A percentile compares a stretch with the other conserved stretches of the same genome.
phyloP scores from a whole-genome alignment of 2,888 invertebrate genomes.

The Prosapia bicincta region DNA sequence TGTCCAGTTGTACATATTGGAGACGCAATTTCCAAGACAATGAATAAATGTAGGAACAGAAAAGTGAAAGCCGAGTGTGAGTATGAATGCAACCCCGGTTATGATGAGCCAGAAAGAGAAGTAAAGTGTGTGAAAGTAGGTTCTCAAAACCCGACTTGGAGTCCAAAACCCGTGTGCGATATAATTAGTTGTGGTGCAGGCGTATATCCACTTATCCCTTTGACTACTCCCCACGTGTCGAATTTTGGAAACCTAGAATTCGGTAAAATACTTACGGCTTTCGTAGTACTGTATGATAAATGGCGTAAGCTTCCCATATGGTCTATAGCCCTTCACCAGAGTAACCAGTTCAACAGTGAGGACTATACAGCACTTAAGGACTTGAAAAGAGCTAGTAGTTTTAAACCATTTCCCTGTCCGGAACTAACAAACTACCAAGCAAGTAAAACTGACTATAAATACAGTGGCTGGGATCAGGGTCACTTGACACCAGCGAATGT shows the following conservation, averaged over 20 bases:
- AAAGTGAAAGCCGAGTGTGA: constrained; percentile 13
- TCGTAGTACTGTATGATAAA: constrained; percentile 27
- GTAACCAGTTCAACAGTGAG: constrained; percentile 14
- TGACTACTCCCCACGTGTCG: constrained; percentile 17
- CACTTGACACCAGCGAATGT: constrained; percentile 32
- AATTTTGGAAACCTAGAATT: constrained; percentile 5
- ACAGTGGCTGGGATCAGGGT: constrained; percentile 24
- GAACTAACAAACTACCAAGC: constrained; percentile 20
- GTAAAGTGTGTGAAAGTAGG: constrained; percentile 7
- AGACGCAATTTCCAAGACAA: background rate
- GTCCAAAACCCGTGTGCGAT: constrained; percentile 7
- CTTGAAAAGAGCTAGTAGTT: constrained; percentile 5
- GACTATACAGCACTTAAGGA: constrained; percentile 25
- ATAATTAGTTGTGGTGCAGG: constrained; percentile 6
- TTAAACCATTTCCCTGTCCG: constrained; percentile 23
- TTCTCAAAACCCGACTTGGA: constrained; percentile 10
- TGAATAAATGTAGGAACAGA: constrained; percentile 4
- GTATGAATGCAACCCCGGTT: constrained; percentile 27
- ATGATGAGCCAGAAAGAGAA: constrained; percentile 14
- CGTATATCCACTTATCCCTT: constrained; percentile 13
- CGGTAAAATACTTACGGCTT: constrained; percentile 22
- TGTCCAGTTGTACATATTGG: background rate
- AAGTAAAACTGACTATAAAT: constrained; percentile 4
- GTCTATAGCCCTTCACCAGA: constrained; percentile 30
- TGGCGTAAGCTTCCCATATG: constrained; percentile 25